These are phyloP conservation scores for Aegithalos caudatus DNA, from an alignment of 2,113 vertebrate genomes.

Conservation along the genomic window DNA sequence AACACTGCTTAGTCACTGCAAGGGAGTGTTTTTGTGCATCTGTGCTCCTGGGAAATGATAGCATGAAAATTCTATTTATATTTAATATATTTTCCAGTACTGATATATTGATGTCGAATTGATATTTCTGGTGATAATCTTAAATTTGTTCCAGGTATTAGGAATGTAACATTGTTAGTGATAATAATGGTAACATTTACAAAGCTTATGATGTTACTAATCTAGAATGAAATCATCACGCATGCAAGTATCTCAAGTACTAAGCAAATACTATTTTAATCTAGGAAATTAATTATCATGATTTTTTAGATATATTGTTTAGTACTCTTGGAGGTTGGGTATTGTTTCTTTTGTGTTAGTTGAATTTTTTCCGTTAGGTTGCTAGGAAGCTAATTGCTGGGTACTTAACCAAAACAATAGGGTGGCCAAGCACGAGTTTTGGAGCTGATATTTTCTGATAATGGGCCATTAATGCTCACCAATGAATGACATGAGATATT, in stretches of 20 bases:
- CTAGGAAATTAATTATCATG: not conserved
- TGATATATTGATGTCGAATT: not conserved
- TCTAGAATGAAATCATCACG: not conserved
- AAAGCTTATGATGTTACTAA: not conserved
- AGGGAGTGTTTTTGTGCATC: not conserved
- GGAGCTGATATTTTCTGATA: no score
- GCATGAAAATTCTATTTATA: not conserved
- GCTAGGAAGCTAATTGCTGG: no score
- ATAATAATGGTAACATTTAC: not conserved
- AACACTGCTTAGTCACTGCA: slow-evolving; percentile 7
- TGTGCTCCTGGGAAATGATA: not conserved
- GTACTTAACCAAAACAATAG: no score
- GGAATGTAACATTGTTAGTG: not conserved
- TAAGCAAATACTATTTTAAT: not conserved
- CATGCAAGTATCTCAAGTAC: not conserved
- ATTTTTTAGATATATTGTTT: not conserved
- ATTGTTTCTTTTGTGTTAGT: no score
- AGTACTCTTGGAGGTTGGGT: no score
- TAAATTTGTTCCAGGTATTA: not conserved
- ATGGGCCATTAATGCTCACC: no score
- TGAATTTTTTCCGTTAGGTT: no score
- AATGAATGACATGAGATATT: no score
- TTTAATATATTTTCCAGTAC: not conserved
- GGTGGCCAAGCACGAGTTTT: no score
- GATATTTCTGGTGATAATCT: not conserved